A percentile compares a stretch with the other conserved stretches of the same genome.
These are phyloP conservation scores for Eilema caniola DNA, from an alignment of 2,888 invertebrate genomes.

Conservation along the genomic window DNA sequence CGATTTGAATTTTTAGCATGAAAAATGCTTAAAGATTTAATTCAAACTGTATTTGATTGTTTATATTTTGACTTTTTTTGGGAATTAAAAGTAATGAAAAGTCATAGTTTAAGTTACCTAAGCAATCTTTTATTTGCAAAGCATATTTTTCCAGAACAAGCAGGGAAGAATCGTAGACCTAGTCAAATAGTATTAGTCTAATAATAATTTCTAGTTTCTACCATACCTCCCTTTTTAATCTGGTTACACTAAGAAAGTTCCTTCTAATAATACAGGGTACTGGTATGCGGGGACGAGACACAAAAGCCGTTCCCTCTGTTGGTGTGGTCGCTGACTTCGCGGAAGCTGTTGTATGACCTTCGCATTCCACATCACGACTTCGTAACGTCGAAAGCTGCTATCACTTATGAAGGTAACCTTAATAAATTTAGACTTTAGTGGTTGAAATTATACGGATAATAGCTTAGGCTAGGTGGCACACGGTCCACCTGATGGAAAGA, in stretches of 20 bases:
- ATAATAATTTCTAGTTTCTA: not conserved
- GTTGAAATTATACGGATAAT: not conserved
- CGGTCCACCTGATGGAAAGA: no score
- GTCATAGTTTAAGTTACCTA: no score
- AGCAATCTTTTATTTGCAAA: no score
- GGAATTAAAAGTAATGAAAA: no score
- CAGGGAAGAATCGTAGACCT: no score
- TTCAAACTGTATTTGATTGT: no score
- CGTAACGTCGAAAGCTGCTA: constrained; percentile 93
- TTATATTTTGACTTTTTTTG: no score
- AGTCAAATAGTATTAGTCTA: no score
- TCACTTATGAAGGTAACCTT: constrained; percentile 91
- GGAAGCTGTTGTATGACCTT: constrained; percentile 94
- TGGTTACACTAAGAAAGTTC: not conserved
- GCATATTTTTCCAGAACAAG: no score
- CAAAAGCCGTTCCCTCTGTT: constrained; percentile 96
- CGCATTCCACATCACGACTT: constrained; percentile 96
- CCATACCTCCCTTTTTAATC: not conserved
- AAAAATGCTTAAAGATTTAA: no score
- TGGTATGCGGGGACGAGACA: constrained; percentile 97
- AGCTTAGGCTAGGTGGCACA: no score
- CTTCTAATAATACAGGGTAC: constrained; percentile 84
- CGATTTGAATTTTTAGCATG: no score
- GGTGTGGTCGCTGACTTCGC: constrained; percentile 95
- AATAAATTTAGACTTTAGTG: not conserved